Conservation (phyloP, 2,888 invertebrate species). For the Megaustenia siamemsis region DNA sequence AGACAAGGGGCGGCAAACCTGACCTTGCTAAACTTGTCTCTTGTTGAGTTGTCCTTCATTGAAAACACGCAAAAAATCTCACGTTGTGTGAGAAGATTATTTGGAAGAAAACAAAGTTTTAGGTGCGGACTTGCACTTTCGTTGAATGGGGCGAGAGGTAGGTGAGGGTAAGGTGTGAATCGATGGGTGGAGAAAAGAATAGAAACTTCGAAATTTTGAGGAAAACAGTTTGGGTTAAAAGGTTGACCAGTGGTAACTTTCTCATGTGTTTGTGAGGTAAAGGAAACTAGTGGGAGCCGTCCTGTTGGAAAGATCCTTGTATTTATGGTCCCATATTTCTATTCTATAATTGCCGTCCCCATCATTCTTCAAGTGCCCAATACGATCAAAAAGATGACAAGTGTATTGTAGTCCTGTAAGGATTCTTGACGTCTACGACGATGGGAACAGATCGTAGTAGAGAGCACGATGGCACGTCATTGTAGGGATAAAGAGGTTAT, state of each 20-base stretch:
- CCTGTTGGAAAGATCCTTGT: background rate
- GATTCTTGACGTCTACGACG: background rate
- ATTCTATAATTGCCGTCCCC: background rate
- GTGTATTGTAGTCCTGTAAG: background rate
- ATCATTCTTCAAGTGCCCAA: background rate
- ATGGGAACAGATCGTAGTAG: background rate
- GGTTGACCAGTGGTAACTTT: background rate
- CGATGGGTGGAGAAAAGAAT: background rate
- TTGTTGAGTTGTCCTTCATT: background rate
- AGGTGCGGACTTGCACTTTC: background rate
- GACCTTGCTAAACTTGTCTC: background rate
- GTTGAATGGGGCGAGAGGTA: background rate
- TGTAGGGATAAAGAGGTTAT: background rate
- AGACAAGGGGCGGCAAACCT: background rate
- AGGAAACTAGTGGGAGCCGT: background rate
- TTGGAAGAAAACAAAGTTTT: background rate
- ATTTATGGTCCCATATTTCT: background rate
- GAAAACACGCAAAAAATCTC: background rate
- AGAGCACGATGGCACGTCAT: background rate
- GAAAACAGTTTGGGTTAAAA: background rate
- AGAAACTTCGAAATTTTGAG: background rate
- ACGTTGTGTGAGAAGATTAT: background rate
- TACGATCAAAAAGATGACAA: conserved; percentile 5
- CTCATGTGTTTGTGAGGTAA: background rate
- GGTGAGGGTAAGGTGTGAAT: background rate